Evolutionary conservation across 35 echinoderm and acorn worm species (phyloP), one percentile per base, ranked within the genome.

Genomic region (Patiria miniata): DNA sequence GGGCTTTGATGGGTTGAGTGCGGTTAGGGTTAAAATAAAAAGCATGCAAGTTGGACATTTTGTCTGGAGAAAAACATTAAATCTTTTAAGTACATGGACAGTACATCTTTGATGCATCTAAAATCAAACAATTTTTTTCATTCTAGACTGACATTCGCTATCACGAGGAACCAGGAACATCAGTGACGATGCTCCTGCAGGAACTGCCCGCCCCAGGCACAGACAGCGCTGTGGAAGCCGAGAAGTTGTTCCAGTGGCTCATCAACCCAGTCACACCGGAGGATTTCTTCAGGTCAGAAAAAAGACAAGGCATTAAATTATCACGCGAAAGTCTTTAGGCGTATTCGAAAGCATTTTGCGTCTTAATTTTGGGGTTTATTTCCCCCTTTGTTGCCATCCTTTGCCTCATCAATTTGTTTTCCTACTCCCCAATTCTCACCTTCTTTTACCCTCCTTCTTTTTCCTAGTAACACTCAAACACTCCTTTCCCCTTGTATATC

Each of bases 261-360:
- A 99, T 99, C 56, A 53, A 77, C 32, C 96, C 96, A 14, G 86
- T 98, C 9, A 89, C 90, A 52, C 81, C 81, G 21, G 81, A 89
- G 0, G 88, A 92, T 77, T 99, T 94, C 80, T 99, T 94, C 82
- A 93, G 82, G 95, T 98, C 65, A 92, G 40, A 18, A 12, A 21
- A 0, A 21, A 16, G 2, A 5, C 18, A 61, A 16, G 16, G 14
- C 44, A 38, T 83, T 1, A n/a, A n/a, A n/a, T n/a, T n/a, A n/a
- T n/a, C n/a, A 9, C 68, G 1, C 26, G 61, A 54, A 34, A 80
- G 32, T 18, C 2, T 15, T 8, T 33, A 22, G 1, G n/a, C n/a
- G n/a, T n/a, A n/a, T n/a, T n/a, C n/a, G 6, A 18, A 8, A 83
- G 23, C 7, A 82, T 81, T 51, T 51, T 8, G 32, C 40, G 0